These are phyloP conservation scores for Babylonia areolata DNA, from an alignment of 1,140 invertebrate genomes.

Conservation along the genomic window DNA sequence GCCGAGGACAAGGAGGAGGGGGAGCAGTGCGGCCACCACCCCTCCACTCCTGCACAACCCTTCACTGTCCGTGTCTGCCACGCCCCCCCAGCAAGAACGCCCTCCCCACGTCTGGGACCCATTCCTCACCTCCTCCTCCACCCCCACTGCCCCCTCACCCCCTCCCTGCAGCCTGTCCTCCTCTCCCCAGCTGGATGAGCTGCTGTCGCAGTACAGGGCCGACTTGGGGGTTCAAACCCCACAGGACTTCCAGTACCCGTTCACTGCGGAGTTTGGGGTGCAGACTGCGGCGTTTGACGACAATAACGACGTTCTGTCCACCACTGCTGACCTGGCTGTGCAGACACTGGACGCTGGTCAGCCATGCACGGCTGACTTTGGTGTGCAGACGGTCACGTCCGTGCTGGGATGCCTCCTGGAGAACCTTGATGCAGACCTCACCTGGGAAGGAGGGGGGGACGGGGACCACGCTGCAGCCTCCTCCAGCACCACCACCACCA, in stretches of 20 bases:
- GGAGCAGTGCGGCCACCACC: background rate
- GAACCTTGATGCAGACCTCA: background rate
- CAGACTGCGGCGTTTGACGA: conserved; percentile 24
- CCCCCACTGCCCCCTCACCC: background rate
- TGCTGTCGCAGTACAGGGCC: background rate
- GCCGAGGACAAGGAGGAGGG: too few relatives aligned
- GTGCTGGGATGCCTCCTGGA: conserved; percentile 19
- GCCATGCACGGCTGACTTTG: conserved; percentile 21
- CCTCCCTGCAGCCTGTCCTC: background rate
- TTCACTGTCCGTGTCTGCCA: background rate
- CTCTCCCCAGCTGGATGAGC: background rate
- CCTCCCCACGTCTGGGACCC: background rate
- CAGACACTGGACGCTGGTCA: background rate
- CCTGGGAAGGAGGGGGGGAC: background rate
- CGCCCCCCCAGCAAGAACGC: background rate
- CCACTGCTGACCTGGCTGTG: conserved; percentile 3
- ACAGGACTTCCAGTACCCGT: conserved; percentile 9
- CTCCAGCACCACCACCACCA: too few relatives aligned
- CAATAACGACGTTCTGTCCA: background rate
- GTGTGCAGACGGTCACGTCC: conserved; percentile 13
- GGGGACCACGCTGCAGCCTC: background rate
- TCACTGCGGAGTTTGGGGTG: conserved; percentile 29
- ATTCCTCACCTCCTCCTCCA: background rate
- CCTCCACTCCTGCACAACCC: background rate
- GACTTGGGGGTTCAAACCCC: conserved; percentile 29